Base-by-base conservation (phyloP, 2,888 invertebrate species). In the Stenoptilia bipunctidactyla region DNA sequence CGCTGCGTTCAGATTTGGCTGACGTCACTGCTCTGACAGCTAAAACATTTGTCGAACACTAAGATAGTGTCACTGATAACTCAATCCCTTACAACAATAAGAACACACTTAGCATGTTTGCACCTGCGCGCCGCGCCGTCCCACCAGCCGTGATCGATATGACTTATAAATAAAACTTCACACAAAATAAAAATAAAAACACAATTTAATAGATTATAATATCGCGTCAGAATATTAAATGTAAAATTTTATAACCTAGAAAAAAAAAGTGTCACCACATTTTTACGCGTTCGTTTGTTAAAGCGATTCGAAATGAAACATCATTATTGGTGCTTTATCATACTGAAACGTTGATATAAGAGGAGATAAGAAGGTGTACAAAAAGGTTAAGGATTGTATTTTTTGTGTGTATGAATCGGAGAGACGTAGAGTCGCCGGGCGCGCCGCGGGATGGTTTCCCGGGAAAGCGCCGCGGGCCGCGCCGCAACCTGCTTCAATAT, bases 61-160 rank as follows among this genome's bases (percentile, higher is more conserved):
- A 52, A 82, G 83, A 83, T 83, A 79, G 80, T 82, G 83, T 83
- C 83, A 83, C 69, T 70, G 83, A 83, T 83, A 82, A 82, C 67
- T 67, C 72, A 73, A 79, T 73, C 82, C 80, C 76, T 77, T 76
- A 77, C 69, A 79, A 83, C 80, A 82, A 83, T 82, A 69, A 76
- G 76, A 80, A 79, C 61, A 80, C 80, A 83, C 80, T 83, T 83
- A 80, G 71, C 77, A 76, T 80, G 80, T 83, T 82, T 82, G 80
- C 83, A 83, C 83, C 83, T 83, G 83, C 82, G 53, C 53, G 62
- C 61, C 63, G 52, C n/a, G n/a, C n/a, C 20, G 20, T 48, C 56
- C 55, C 34, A 12, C 30, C 30, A 30, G 13, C 30, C 51, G 56
- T 66, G 66, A 69, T 67, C 64, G 66, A 77, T 75, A 66, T 57